Evolutionary conservation across 2,797 vertebrate genomes (phyloP).

Genomic region (Selene dorsalis): DNA sequence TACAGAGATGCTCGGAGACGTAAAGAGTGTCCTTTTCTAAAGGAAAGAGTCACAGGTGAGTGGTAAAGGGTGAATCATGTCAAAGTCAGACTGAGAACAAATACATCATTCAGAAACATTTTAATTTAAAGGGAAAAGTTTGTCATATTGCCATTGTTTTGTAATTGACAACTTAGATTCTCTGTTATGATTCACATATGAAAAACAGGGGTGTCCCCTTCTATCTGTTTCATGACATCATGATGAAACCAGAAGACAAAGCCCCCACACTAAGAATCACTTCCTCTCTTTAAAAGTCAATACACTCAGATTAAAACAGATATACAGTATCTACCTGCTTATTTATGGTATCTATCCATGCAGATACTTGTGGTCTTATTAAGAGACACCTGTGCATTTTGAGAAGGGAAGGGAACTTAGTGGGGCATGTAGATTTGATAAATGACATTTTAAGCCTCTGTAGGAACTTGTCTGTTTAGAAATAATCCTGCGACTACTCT

Average conservation of each 20-base stretch:
- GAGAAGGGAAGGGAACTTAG: no score
- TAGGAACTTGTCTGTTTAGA: neutral
- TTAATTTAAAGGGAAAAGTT: neutral
- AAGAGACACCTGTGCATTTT: no score
- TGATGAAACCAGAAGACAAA: neutral
- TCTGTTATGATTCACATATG: slow-evolving; percentile 7
- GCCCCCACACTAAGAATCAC: neutral
- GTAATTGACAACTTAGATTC: neutral
- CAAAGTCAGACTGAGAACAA: slow-evolving; percentile 7
- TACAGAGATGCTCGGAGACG: slow-evolving; percentile 75
- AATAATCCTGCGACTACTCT: neutral
- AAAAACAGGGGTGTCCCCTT: neutral
- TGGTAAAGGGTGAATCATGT: slow-evolving; percentile 1
- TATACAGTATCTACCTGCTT: neutral
- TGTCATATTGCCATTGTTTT: neutral
- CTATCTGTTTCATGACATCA: neutral
- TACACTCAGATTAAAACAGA: neutral
- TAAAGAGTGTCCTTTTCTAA: slow-evolving; percentile 82
- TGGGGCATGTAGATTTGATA: no score
- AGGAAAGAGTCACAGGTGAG: slow-evolving; percentile 69
- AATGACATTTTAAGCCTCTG: neutral
- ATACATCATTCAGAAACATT: neutral
- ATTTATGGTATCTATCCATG: neutral
- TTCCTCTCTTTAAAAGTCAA: neutral
- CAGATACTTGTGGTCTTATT: neutral